A percentile compares a stretch with the other conserved stretches of the same genome.
These are phyloP conservation scores for Dipodomys stephensi DNA, from an alignment of 2,113 vertebrate species.

Conservation along the genomic window DNA sequence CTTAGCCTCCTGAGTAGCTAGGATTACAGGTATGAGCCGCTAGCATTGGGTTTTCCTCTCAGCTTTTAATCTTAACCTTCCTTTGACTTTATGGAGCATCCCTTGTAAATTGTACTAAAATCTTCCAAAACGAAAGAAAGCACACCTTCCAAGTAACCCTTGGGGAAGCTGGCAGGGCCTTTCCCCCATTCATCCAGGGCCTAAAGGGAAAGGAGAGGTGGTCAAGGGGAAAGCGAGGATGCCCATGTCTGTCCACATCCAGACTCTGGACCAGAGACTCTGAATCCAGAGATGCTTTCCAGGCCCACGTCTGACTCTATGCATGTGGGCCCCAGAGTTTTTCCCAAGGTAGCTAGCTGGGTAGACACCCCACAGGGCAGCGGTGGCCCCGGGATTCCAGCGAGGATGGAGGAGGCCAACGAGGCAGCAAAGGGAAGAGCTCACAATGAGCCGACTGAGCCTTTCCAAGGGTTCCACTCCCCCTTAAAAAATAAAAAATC, in stretches of 20 bases:
- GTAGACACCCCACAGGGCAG: fast-evolving
- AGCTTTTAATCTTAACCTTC: background rate
- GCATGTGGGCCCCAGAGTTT: fast-evolving
- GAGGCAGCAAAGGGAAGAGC: background rate
- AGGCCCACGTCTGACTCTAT: background rate
- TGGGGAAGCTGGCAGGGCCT: background rate
- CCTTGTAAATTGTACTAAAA: background rate
- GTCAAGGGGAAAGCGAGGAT: fast-evolving
- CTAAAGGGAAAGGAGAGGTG: background rate
- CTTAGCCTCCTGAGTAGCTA: too few relatives aligned
- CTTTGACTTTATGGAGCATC: background rate
- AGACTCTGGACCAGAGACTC: background rate
- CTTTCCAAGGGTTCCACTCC: fast-evolving
- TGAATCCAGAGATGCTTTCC: too few relatives aligned
- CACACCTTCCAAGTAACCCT: fast-evolving
- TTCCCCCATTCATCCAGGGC: too few relatives aligned
- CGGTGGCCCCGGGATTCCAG: background rate
- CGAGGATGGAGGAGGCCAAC: fast-evolving
- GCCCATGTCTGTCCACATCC: too few relatives aligned
- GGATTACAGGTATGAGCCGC: too few relatives aligned
- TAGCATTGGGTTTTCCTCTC: too few relatives aligned
- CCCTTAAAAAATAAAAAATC: background rate
- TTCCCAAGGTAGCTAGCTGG: too few relatives aligned
- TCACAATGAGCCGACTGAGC: background rate
- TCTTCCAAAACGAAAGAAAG: background rate